phyloP scores from a whole-genome alignment of 1,140 invertebrate species.

The Pogonognathellus flavescens region DNA sequence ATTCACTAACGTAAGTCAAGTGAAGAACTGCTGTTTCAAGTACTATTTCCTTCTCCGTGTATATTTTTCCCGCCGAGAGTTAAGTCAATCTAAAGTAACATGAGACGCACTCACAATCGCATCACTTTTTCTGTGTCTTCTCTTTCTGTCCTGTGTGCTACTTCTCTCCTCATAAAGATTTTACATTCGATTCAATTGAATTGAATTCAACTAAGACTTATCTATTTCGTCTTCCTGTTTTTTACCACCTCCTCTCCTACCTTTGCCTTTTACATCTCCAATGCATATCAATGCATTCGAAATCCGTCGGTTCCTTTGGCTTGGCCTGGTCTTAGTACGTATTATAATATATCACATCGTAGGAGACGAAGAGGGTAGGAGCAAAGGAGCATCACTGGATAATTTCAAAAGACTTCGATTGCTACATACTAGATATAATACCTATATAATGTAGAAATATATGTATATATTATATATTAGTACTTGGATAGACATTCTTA shows the following conservation, averaged over 20 bases:
- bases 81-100: conserved; percentile 39
- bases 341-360: too few relatives aligned
- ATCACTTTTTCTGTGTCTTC: conserved; percentile 15
- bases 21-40: background rate
- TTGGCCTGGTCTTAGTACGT: too few relatives aligned
- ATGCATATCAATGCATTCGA: too few relatives aligned
- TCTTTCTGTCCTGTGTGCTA: background rate
- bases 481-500: too few relatives aligned
- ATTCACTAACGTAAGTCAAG: conserved; percentile 39
- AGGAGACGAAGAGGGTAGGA: too few relatives aligned
- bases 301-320: too few relatives aligned
- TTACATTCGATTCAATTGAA: conserved; percentile 42
- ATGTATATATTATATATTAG: too few relatives aligned
- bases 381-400: too few relatives aligned
- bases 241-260: background rate
- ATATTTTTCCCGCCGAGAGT: conserved; percentile 1
- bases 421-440: too few relatives aligned
- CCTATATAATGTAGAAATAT: too few relatives aligned
- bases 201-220: conserved; percentile 45
- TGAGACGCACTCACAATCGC: background rate
- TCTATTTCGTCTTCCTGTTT: background rate
- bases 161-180: conserved; percentile 29
- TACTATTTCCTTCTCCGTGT: background rate
- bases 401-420: too few relatives aligned
- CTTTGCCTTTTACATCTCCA: background rate